phyloP scores from a whole-genome alignment of 2,888 invertebrate species.

The Holacanthella duospinosa region DNA sequence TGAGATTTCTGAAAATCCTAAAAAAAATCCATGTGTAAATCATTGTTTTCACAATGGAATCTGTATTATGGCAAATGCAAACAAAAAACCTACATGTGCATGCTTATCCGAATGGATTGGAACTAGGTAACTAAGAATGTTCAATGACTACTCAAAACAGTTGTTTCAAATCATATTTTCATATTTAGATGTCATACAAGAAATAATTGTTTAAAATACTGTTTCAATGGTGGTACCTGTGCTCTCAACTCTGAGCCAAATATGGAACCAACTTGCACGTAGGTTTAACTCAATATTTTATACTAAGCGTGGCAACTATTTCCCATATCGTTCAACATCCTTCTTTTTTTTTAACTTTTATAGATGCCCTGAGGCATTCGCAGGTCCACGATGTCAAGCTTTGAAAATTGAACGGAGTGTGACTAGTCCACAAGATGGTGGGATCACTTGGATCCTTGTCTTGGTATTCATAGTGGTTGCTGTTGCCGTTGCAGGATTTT shows the following conservation, averaged over 20 bases:
- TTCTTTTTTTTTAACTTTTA: no score
- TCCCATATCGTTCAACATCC: background rate
- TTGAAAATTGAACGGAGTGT: background rate
- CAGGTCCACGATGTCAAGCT: slow-evolving; percentile 38
- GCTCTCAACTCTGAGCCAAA: slow-evolving; percentile 41
- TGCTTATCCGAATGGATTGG: slow-evolving; percentile 53
- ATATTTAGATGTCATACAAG: slow-evolving; percentile 46
- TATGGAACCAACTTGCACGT: slow-evolving; percentile 43
- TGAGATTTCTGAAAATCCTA: slow-evolving; percentile 51
- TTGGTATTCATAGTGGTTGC: slow-evolving; percentile 36
- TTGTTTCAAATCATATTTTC: background rate
- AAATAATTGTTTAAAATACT: slow-evolving; percentile 45
- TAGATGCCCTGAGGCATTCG: slow-evolving; percentile 41
- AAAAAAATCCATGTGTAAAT: slow-evolving; percentile 43
- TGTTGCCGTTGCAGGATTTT: slow-evolving; percentile 33
- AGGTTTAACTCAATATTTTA: slow-evolving; percentile 34
- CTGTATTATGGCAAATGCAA: slow-evolving; percentile 48
- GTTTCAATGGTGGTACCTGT: slow-evolving; percentile 50
- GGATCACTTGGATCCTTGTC: slow-evolving; percentile 36
- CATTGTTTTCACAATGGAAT: slow-evolving; percentile 51
- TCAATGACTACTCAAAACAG: no score
- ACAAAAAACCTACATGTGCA: slow-evolving; percentile 46
- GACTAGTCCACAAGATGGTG: slow-evolving; percentile 19
- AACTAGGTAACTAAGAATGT: slow-evolving; percentile 17
- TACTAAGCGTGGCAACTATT: background rate